A percentile compares a stretch with the other conserved stretches of the same genome.
Conservation (phyloP, 2,888 invertebrate species). For the Diogma glabrata region DNA sequence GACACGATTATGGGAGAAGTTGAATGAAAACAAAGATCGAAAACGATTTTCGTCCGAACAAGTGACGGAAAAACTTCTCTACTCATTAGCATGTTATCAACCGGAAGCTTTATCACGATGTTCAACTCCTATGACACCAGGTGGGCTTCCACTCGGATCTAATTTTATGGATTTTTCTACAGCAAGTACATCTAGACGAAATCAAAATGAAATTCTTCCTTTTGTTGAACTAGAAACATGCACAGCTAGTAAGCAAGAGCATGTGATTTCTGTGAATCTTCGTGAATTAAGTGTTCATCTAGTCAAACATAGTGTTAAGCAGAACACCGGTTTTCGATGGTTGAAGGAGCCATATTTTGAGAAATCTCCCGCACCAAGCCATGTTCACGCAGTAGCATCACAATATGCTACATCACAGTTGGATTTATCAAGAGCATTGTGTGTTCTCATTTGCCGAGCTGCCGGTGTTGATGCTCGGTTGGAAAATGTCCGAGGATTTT, state of each 20-base stretch:
- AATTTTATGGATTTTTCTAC: conserved; percentile 33
- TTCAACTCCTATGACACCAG: conserved; percentile 73
- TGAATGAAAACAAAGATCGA: conserved; percentile 47
- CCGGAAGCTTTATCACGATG: conserved; percentile 77
- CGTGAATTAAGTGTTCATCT: conserved; percentile 77
- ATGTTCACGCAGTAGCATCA: conserved; percentile 70
- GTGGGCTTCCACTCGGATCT: conserved; percentile 42
- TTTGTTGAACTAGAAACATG: conserved; percentile 75
- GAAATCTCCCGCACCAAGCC: conserved; percentile 47
- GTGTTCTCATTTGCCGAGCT: conserved; percentile 59
- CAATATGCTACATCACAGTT: conserved; percentile 72
- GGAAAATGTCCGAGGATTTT: conserved; percentile 64
- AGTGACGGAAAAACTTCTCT: conserved; percentile 65
- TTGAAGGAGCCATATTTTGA: conserved; percentile 36
- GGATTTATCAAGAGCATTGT: conserved; percentile 65
- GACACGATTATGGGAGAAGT: conserved; percentile 68
- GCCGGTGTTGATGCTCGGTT: conserved; percentile 54
- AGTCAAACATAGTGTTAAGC: conserved; percentile 48
- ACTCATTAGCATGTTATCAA: conserved; percentile 72
- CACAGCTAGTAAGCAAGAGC: conserved; percentile 80
- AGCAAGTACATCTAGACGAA: conserved; percentile 26
- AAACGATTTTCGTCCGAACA: conserved; percentile 53
- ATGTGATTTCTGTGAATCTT: conserved; percentile 75
- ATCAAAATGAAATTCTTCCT: conserved; percentile 50
- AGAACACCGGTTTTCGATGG: conserved; percentile 37